Percentiles rank a stretch among this genome's conserved stretches.
phyloP scores from a whole-genome alignment of 2,888 invertebrate genomes.

The Andrena chrysosceles region DNA sequence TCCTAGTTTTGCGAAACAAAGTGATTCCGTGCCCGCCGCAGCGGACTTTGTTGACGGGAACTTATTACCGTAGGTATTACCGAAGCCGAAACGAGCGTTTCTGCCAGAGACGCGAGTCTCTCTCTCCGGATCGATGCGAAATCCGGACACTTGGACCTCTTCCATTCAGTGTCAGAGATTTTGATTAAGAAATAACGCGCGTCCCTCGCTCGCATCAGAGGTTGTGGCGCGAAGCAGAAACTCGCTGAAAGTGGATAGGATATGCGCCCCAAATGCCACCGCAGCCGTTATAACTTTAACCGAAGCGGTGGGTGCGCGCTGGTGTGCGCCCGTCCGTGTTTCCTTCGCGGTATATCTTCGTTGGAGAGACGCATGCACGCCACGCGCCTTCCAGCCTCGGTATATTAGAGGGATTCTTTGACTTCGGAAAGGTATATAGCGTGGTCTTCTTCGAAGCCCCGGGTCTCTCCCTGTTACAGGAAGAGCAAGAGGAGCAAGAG shows the following conservation, averaged over 20 bases:
- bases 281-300: slow-evolving; percentile 52
- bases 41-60: not conserved
- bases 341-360: slow-evolving; percentile 28
- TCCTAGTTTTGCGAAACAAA: not conserved
- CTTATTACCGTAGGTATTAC: no score
- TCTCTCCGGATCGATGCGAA: not conserved
- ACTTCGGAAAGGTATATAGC: slow-evolving; percentile 24
- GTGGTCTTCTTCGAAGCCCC: slow-evolving; percentile 25
- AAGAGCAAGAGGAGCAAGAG: not conserved
- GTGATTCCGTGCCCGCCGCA: slow-evolving; percentile 3
- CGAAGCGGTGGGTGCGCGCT: slow-evolving; percentile 2
- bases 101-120: not conserved
- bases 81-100: not conserved
- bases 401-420: slow-evolving; percentile 54
- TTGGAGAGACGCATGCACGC: slow-evolving; percentile 31
- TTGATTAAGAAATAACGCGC: slow-evolving; percentile 42
- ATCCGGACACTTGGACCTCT: slow-evolving; percentile 6
- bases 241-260: slow-evolving; percentile 48
- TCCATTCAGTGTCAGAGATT: not conserved
- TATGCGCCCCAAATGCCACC: slow-evolving; percentile 43
- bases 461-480: not conserved
- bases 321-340: slow-evolving; percentile 34
- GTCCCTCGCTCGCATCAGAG: not conserved
- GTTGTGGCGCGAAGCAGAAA: slow-evolving; percentile 28
- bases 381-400: not conserved